Evolutionary conservation across 2,113 vertebrate species (phyloP).

Genomic region (Myotis davidii): DNA sequence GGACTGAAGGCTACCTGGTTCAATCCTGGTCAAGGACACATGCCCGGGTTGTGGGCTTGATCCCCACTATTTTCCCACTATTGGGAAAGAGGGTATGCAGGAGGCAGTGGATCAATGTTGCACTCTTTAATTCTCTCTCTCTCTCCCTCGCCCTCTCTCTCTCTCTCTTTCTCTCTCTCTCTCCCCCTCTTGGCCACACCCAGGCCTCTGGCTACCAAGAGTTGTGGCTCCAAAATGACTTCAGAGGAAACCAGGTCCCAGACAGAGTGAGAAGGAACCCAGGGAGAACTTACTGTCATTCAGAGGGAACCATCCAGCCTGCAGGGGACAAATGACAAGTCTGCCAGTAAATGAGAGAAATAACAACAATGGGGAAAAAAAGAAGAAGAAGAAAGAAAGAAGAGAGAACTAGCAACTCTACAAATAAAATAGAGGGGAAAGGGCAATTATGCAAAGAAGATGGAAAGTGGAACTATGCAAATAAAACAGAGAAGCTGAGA

Average conservation of each 20-base stretch:
- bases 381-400: neutral
- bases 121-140: too few relatives aligned
- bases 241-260: neutral
- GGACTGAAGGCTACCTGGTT: too few relatives aligned
- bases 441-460: neutral
- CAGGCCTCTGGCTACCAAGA: neutral
- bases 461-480: conserved; percentile 2
- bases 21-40: too few relatives aligned
- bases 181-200: neutral
- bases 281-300: neutral
- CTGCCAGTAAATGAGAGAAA: neutral
- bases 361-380: neutral
- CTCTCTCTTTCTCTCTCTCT: too few relatives aligned
- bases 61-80: too few relatives aligned
- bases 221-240: neutral
- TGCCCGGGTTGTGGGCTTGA: too few relatives aligned
- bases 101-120: too few relatives aligned
- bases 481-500: neutral
- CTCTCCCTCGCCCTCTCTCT: too few relatives aligned
- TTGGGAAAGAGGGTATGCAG: too few relatives aligned
- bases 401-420: neutral
- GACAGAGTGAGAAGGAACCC: neutral
- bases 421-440: neutral
- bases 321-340: neutral
- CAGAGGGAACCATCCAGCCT: neutral